phyloP scores from a whole-genome alignment of 1,140 invertebrate genomes.

The Magallana gigas region DNA sequence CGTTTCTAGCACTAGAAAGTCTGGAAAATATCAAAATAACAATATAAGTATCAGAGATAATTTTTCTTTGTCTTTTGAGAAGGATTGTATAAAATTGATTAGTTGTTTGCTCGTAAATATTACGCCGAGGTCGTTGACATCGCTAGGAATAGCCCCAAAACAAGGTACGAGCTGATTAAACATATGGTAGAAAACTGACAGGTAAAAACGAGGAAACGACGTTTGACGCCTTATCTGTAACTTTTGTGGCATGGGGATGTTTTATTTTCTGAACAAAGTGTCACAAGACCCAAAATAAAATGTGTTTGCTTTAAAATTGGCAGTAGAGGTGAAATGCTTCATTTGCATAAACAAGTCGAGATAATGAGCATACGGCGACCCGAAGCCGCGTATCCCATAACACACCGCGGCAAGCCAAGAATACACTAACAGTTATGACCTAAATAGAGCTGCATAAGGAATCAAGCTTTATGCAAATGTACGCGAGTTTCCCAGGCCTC shows the following conservation, averaged over 20 bases:
- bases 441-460: constrained; percentile 29
- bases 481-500: constrained; percentile 15
- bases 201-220: constrained; percentile 5
- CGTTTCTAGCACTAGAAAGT: constrained; percentile 12
- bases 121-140: background rate
- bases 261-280: constrained; percentile 1
- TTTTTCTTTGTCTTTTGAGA: background rate
- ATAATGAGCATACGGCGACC: constrained; percentile 25
- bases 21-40: background rate
- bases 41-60: background rate
- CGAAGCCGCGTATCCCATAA: constrained; percentile 15
- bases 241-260: background rate
- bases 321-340: constrained; percentile 19
- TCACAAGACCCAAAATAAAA: background rate
- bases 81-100: no score
- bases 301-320: background rate
- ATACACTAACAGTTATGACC: constrained; percentile 6
- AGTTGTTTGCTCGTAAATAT: no score
- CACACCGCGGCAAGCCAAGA: background rate
- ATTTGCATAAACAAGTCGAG: constrained; percentile 4
- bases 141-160: background rate
- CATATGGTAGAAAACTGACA: constrained; percentile 17
- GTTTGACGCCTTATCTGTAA: background rate
- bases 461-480: constrained; percentile 26
- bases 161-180: background rate